phyloP scores from a whole-genome alignment of 1,140 invertebrate species.

The Trigoniulus corallinus region DNA sequence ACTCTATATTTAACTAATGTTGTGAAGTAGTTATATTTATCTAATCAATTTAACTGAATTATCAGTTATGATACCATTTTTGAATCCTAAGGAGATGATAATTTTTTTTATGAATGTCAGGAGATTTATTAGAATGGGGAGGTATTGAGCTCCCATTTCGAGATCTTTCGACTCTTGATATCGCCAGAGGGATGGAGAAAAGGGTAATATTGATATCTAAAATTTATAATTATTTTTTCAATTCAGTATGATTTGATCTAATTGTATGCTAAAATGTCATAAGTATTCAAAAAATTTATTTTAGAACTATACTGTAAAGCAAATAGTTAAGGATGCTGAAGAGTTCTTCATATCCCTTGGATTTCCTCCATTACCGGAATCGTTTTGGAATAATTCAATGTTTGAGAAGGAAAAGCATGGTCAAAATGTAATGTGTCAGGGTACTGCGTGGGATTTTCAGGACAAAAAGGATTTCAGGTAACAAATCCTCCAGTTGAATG shows the following conservation, averaged over 20 bases:
- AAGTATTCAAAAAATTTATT: neutral
- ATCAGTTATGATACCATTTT: no score
- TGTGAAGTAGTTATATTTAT: no score
- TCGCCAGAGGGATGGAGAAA: neutral
- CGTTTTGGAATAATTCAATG: conserved; percentile 43
- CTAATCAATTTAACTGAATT: no score
- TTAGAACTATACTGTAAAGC: conserved; percentile 34
- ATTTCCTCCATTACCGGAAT: conserved; percentile 34
- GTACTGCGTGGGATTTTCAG: conserved; percentile 51
- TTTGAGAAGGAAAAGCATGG: conserved; percentile 23
- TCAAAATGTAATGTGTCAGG: conserved; percentile 34
- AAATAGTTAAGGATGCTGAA: conserved; percentile 41
- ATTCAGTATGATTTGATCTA: no score
- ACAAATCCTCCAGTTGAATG: no score
- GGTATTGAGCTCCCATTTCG: neutral
- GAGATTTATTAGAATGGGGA: neutral
- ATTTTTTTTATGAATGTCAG: no score
- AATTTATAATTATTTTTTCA: no score
- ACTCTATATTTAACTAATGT: no score
- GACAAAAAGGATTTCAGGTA: conserved; percentile 44
- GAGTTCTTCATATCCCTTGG: conserved; percentile 45
- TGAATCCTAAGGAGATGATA: no score
- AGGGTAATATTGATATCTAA: neutral
- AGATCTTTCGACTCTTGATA: neutral
- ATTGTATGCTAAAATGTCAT: neutral